Base-by-base conservation (phyloP, 2,888 invertebrate species). In the Eupithecia insigniata region DNA sequence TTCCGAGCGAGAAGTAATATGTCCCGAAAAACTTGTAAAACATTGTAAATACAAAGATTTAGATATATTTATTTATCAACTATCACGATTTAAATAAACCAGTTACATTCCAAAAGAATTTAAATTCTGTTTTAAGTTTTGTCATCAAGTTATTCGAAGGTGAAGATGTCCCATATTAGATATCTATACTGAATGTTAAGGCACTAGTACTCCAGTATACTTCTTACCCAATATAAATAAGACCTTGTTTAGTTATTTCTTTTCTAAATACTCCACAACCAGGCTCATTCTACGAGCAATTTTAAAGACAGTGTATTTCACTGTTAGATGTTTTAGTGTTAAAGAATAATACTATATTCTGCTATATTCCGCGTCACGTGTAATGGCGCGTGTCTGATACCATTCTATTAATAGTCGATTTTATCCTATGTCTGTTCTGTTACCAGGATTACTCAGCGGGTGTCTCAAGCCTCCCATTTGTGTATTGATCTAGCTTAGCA, bases 361-460 rank as follows among this genome's bases (percentile, higher is more conserved):
- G 86, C 85, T 85, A 84, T 86, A 78, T 84, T 82, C 79, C 82
- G 70, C 86, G 85, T 89, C 87, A 88, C 86, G 86, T 85, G 85
- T 82, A 79, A 85, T 84, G 86, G 84, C 88, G 85, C 86, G 87
- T 87, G 89, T 89, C 88, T 89, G 87, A 89, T 90, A 89, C 82
- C 86, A 85, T 83, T 85, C 91, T 92, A 92, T 90, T 87, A 90
- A 91, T 92, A 92, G 88, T 82, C 82, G 82, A 87, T 88, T 64
- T n/a, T 89, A 90, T 88, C 84, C 87, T 86, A 83, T 85, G 87
- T 83, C 85, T 83, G 85, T 81, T 83, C 85, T 83, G 85, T 81
- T 85, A 83, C 83, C 83, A 86, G 85, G 85, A 87, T 85, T 83
- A 83, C 88, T 85, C 89, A 80, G 88, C 87, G 89, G 87, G 88